Evolutionary conservation across 2,113 vertebrate species (phyloP), one percentile per base, ranked within the genome.

Genomic region (Salvelinus sp.): DNA sequence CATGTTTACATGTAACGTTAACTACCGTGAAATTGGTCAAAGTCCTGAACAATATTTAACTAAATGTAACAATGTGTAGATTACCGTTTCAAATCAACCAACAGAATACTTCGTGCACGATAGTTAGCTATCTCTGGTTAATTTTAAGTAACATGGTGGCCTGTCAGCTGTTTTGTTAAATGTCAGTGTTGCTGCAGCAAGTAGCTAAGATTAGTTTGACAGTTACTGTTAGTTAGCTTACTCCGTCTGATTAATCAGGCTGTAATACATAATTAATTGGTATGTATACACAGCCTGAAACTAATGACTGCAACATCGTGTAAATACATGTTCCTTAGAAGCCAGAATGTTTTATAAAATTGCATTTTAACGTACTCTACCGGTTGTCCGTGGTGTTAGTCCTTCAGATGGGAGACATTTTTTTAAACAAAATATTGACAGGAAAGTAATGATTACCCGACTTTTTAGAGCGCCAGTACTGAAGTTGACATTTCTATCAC

Each of bases 101-200:
- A 1, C 16, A 3, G 50, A 18, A 54, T 54, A 54, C 66, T 80
- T 57, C 2, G 92, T 91, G 91, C 75, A 77, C 79, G 47, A 13
- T 16, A 50, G 48, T 0, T 50, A 14, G 33, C 38, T 16, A 14
- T 50, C 14, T 50, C 48, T 38, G 38, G 38, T 70, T 78, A 50
- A 78, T 77, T 72, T 63, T 70, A 54, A 27, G 57, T 10, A 25
- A 6, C 50, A 54, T 18, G 48, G 2, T 50, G 38, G 38, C 38
- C 38, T 44, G 12, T 54, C 16, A 18, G 16, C 50, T 54, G 50
- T 54, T 54, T 1, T 54, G 22, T 23, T 65, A 12, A 65, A 63
- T 63, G 60, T 23, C 63, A 65, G 23, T 65, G 18, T 27, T 25
- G 63, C 63, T 65, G 63, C 22, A 65, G 63, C 25, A 65, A 25